Percentiles rank a stretch among this genome's conserved stretches.
Conservation (phyloP, 2,888 invertebrate species). For the Tetropium fuscum region DNA sequence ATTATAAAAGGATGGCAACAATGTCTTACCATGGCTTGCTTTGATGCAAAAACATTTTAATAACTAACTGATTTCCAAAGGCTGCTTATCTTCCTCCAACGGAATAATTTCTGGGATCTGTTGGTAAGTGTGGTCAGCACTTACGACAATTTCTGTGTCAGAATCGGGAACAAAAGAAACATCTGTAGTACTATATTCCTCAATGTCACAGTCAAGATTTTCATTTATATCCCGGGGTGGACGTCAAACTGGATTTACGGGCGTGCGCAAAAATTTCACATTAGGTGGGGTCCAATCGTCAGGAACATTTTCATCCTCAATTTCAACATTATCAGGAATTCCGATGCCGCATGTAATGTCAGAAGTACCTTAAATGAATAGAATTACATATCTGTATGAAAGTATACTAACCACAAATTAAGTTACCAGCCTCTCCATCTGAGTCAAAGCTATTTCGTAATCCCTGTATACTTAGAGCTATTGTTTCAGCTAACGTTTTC, state of each 20-base stretch:
- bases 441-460: background rate
- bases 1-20: background rate
- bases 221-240: background rate
- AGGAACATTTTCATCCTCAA: slow-evolving; percentile 1
- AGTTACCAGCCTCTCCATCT: background rate
- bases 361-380: slow-evolving; percentile 3
- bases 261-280: background rate
- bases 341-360: background rate
- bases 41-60: background rate
- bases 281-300: slow-evolving; percentile 5
- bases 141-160: background rate
- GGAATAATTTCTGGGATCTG: background rate
- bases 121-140: background rate
- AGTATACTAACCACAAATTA: background rate
- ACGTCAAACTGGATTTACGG: background rate
- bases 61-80: background rate
- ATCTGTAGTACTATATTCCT: background rate
- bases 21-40: background rate
- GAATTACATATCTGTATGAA: background rate
- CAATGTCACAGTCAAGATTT: background rate
- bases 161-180: background rate
- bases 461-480: slow-evolving; percentile 1
- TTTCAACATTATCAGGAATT: background rate
- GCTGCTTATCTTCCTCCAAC: background rate
- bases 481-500: slow-evolving; percentile 2